Conservation (phyloP, 2,113 vertebrate species). For the Isurus oxyrinchus region DNA sequence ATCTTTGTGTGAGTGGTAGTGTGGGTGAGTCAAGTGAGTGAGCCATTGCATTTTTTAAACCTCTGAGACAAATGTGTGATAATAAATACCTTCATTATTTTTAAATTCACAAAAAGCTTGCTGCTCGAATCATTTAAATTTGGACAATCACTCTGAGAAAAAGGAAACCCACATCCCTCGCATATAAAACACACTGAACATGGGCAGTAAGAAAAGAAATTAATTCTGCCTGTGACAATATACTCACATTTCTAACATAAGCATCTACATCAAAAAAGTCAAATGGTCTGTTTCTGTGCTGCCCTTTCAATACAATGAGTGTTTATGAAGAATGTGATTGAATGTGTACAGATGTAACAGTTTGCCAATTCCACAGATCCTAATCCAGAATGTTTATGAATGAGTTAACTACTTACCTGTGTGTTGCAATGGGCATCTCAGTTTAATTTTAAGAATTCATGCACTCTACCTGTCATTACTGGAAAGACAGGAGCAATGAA, state of each 20-base stretch:
- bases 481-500: not conserved
- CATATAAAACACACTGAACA: too few relatives aligned
- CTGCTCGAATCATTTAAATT: too few relatives aligned
- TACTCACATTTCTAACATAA: not conserved
- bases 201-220: too few relatives aligned
- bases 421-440: not conserved
- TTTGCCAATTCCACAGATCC: not conserved
- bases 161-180: too few relatives aligned
- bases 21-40: too few relatives aligned
- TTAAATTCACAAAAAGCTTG: too few relatives aligned
- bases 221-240: not conserved
- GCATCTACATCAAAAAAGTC: not conserved
- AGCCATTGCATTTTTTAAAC: too few relatives aligned
- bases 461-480: not conserved
- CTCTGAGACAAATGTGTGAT: too few relatives aligned
- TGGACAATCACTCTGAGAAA: too few relatives aligned
- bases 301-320: not conserved
- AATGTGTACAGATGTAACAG: not conserved
- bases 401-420: not conserved
- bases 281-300: not conserved
- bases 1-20: too few relatives aligned
- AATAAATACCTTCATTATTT: too few relatives aligned
- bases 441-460: not conserved
- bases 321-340: not conserved
- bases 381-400: not conserved